Base-by-base conservation (phyloP, 35 echinoderm and acorn worm genomes). In the Ophioderma brevispina region DNA sequence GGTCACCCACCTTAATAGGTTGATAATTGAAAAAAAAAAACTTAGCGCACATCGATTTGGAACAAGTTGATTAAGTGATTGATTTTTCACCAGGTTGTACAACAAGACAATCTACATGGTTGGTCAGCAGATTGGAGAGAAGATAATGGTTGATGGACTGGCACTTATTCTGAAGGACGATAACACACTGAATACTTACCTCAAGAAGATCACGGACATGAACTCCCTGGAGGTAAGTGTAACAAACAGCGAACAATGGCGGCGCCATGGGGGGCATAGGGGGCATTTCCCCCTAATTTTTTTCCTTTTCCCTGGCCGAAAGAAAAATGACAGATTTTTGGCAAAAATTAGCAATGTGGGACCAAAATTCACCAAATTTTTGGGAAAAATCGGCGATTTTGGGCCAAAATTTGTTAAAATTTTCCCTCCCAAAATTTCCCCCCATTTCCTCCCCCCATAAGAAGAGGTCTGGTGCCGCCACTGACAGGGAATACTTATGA, bases 211-310 rank as follows among this genome's bases (percentile, higher is more conserved):
- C 55, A 64, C 88, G 77, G 89, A 90, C 36, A 94, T 79, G 92
- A 94, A 85, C n/a, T 36, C 91, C 19, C 76, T 90, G 38, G 89
- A 94, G 81, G 95, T 97, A 40, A 94, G 59, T 11, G 46, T 11
- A 52, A 52, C 46, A 52, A 21, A 52, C 46, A 52, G 8, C 8
- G 8, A 52, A 21, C 8, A 52, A 11, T 52, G 8, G 46, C 21
- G 46, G 21, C 8, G 21, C 46, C n/a, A n/a, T n/a, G n/a, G n/a
- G n/a, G n/a, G n/a, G n/a, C n/a, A n/a, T n/a, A n/a, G n/a, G n/a
- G n/a, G n/a, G n/a, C n/a, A n/a, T n/a, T n/a, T n/a, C n/a, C n/a
- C n/a, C n/a, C n/a, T n/a, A n/a, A n/a, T n/a, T 11, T 11, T 52
- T 52, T 52, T 11, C 21, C 46, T 11, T 52, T 11, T 21, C 8